phyloP scores from a whole-genome alignment of 2,888 invertebrate species.

The Tetragnatha montana region DNA sequence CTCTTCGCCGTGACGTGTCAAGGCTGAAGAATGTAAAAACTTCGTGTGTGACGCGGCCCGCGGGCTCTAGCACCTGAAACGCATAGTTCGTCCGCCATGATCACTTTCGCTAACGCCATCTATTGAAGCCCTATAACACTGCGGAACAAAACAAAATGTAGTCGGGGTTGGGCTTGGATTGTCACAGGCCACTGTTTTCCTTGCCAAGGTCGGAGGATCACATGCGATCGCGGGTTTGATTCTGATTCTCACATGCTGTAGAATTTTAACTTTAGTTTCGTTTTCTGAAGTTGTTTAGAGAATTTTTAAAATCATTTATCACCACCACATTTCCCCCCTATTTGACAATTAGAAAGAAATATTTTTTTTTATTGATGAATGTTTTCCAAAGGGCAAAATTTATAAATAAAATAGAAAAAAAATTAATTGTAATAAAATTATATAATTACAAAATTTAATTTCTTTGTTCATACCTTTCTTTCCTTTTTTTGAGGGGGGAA shows the following conservation, averaged over 20 bases:
- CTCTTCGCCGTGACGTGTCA: constrained; percentile 66
- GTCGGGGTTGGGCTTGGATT: constrained; percentile 24
- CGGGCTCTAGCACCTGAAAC: constrained; percentile 45
- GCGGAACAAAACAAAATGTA: constrained; percentile 65
- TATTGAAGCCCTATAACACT: constrained; percentile 64
- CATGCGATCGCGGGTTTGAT: background rate
- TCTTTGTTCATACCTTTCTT: too few relatives aligned
- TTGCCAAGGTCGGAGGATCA: constrained; percentile 35
- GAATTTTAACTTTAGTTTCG: background rate
- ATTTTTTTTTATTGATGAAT: background rate
- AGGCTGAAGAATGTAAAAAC: constrained; percentile 71
- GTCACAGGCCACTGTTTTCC: background rate
- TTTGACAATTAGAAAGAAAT: background rate
- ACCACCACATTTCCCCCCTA: background rate
- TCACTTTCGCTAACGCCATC: constrained; percentile 69
- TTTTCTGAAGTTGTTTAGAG: too few relatives aligned
- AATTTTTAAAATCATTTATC: too few relatives aligned
- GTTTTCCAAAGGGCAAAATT: too few relatives aligned
- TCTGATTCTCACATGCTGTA: background rate
- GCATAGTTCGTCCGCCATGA: constrained; percentile 30
- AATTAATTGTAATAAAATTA: too few relatives aligned
- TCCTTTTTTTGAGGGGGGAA: too few relatives aligned
- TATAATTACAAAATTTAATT: too few relatives aligned
- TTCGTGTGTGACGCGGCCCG: constrained; percentile 59
- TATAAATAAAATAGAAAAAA: too few relatives aligned